These are phyloP conservation scores for Eumerus sabulonum DNA, from an alignment of 2,888 invertebrate genomes.

Conservation along the genomic window DNA sequence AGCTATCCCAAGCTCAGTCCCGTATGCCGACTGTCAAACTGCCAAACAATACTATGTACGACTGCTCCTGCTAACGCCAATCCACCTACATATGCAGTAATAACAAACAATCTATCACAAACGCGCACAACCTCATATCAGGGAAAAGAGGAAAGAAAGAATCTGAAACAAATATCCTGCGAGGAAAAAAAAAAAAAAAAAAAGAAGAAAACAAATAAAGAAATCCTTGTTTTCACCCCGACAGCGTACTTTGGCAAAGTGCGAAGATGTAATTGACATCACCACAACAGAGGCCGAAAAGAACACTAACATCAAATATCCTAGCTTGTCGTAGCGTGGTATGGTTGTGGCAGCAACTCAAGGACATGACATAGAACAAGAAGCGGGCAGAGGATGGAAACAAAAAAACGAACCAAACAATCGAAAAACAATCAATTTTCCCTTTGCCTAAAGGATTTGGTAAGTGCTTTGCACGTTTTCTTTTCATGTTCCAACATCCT, in stretches of 20 bases:
- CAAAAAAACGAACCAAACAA: slow-evolving; percentile 54
- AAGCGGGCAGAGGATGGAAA: not conserved
- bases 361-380: not conserved
- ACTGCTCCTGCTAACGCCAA: not conserved
- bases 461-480: not conserved
- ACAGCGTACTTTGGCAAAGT: slow-evolving; percentile 35
- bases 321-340: not conserved
- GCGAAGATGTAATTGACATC: slow-evolving; percentile 63
- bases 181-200: not conserved
- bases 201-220: slow-evolving; percentile 17
- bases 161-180: slow-evolving; percentile 1
- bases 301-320: slow-evolving; percentile 46
- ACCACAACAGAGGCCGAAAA: slow-evolving; percentile 33
- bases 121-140: slow-evolving; percentile 6
- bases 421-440: slow-evolving; percentile 59
- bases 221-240: slow-evolving; percentile 41
- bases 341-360: slow-evolving; percentile 1
- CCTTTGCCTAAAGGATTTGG: slow-evolving; percentile 23
- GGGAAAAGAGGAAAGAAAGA: not conserved
- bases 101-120: slow-evolving; percentile 14
- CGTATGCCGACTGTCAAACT: slow-evolving; percentile 11
- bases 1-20: too few species aligned
- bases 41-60: slow-evolving; percentile 6
- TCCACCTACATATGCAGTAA: not conserved
- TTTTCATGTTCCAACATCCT: too few species aligned